Percentiles rank a stretch among this genome's conserved stretches.
These are phyloP conservation scores for Solenopsis fugax DNA, from an alignment of 1,140 invertebrate species.

Conservation along the genomic window DNA sequence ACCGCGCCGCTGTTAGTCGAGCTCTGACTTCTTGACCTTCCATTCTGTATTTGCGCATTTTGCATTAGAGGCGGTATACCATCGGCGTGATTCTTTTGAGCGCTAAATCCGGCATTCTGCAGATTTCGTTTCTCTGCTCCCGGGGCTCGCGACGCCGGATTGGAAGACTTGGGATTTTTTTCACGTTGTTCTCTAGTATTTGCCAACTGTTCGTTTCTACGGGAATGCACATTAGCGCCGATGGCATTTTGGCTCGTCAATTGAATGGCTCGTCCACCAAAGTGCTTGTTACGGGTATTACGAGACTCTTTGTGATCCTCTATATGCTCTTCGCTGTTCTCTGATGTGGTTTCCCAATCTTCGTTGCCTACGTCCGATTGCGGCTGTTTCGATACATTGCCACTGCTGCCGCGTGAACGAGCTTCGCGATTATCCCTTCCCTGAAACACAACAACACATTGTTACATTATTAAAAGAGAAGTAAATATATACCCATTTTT, in stretches of 20 bases:
- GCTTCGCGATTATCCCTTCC: conserved; percentile 80
- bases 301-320: conserved; percentile 84
- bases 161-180: conserved; percentile 80
- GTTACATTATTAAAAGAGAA: background rate
- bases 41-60: conserved; percentile 80
- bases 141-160: conserved; percentile 78
- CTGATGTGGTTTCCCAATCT: conserved; percentile 90
- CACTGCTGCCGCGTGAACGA: conserved; percentile 77
- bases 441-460: conserved; percentile 64
- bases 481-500: background rate
- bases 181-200: conserved; percentile 80
- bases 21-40: conserved; percentile 80
- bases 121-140: conserved; percentile 84
- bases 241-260: conserved; percentile 60
- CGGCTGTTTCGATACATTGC: conserved; percentile 78
- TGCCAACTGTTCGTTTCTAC: conserved; percentile 77
- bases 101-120: conserved; percentile 78
- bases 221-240: conserved; percentile 69
- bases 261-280: conserved; percentile 74
- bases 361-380: conserved; percentile 87
- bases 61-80: conserved; percentile 78
- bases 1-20: conserved; percentile 72
- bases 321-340: conserved; percentile 88
- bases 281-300: conserved; percentile 80
- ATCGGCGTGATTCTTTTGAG: conserved; percentile 80